Evolutionary conservation across 2,888 invertebrate genomes (phyloP).

Genomic region (Chymomyza procnemis): DNA sequence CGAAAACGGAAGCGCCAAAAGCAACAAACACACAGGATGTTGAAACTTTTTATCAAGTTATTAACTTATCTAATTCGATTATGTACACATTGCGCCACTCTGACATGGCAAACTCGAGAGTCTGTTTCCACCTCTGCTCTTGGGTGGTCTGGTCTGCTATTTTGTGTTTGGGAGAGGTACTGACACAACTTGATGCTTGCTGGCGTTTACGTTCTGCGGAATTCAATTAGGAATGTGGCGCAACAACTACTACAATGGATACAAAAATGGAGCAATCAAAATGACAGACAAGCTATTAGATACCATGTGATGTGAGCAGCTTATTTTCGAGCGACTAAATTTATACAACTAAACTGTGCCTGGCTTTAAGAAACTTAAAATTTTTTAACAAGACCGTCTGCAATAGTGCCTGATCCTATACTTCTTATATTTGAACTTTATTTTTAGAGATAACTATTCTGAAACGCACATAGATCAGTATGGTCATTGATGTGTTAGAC

Average conservation of each 20-base stretch:
- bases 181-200: constrained; percentile 14
- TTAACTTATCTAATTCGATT: constrained; percentile 74
- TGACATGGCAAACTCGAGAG: background rate
- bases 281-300: constrained; percentile 19
- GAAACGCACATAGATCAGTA: too few species aligned
- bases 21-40: constrained; percentile 35
- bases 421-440: too few species aligned
- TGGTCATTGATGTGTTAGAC: too few species aligned
- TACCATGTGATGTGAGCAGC: too few species aligned
- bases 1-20: background rate
- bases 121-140: background rate
- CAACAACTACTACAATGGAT: constrained; percentile 39
- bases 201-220: constrained; percentile 58
- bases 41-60: constrained; percentile 72
- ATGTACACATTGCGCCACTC: constrained; percentile 40
- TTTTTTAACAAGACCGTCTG: too few species aligned
- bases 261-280: constrained; percentile 9
- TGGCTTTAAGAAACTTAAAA: too few species aligned
- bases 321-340: too few species aligned
- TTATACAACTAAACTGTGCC: too few species aligned
- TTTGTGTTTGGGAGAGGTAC: background rate
- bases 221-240: constrained; percentile 66
- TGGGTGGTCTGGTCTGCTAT: background rate
- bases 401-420: too few species aligned
- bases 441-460: too few species aligned